Evolutionary conservation across 2,888 invertebrate species (phyloP).

Genomic region (Plebejus melissa): DNA sequence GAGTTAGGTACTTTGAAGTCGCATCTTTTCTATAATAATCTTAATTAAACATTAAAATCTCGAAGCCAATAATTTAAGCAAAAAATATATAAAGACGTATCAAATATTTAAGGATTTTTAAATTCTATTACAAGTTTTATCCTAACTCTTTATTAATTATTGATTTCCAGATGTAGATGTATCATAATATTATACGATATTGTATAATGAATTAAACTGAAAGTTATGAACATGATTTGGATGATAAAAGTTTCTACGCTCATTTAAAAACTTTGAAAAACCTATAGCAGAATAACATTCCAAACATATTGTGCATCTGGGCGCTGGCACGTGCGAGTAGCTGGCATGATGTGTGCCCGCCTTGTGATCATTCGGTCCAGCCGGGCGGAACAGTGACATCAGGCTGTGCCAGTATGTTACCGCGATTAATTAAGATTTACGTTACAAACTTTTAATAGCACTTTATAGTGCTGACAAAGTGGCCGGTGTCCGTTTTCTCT

Average conservation of each 20-base stretch:
- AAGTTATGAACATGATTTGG: no score
- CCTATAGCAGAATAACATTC: not conserved
- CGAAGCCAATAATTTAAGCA: no score
- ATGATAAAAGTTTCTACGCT: no score
- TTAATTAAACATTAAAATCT: no score
- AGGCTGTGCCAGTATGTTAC: conserved; percentile 20
- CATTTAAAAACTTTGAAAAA: no score
- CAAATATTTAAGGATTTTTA: no score
- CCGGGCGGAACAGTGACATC: conserved; percentile 40
- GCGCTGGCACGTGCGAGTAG: not conserved
- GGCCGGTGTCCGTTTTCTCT: not conserved
- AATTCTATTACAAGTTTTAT: no score
- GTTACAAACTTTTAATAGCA: conserved; percentile 18
- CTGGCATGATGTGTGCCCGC: not conserved
- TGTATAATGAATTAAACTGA: no score
- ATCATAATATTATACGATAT: no score
- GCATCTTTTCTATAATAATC: not conserved
- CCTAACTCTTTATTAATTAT: no score
- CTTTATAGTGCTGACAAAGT: not conserved
- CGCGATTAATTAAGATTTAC: conserved; percentile 21
- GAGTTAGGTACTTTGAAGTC: not conserved
- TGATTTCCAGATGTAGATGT: no score
- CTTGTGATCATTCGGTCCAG: conserved; percentile 45
- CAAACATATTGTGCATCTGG: not conserved
- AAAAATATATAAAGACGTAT: no score